A percentile compares a stretch with the other conserved stretches of the same genome.
Conservation (phyloP, 2,888 invertebrate genomes). For the Stramonita haemastoma region DNA sequence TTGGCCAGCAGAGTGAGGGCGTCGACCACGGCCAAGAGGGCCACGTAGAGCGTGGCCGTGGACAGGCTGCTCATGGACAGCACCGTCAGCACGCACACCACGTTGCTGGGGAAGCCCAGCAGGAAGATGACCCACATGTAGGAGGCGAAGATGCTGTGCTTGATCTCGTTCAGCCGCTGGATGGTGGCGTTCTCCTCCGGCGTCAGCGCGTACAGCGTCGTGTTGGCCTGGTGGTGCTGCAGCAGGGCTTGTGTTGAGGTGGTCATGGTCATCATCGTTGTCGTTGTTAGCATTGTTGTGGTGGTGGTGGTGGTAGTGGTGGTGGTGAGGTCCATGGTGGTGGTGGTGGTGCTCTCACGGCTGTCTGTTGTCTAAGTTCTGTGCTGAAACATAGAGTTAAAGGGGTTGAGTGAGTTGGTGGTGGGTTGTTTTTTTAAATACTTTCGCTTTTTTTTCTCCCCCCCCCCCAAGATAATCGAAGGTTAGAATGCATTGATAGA, state of each 20-base stretch:
- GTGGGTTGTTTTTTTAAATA: neutral
- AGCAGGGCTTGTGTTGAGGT: neutral
- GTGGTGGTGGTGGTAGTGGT: neutral
- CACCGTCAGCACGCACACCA: conserved; percentile 47
- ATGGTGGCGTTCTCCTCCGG: conserved; percentile 34
- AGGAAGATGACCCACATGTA: conserved; percentile 50
- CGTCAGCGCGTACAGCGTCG: conserved; percentile 6
- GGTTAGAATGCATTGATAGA: neutral
- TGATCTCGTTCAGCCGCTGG: neutral
- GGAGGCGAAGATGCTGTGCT: conserved; percentile 38
- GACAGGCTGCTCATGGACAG: conserved; percentile 45
- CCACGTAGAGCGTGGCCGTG: conserved; percentile 47
- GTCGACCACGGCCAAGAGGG: conserved; percentile 51
- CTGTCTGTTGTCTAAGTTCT: neutral
- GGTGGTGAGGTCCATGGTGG: neutral
- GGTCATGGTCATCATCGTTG: no score
- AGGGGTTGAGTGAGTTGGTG: neutral
- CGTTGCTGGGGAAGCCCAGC: conserved; percentile 50
- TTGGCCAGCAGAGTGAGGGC: conserved; percentile 48
- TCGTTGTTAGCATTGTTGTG: neutral
- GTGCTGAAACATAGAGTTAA: neutral
- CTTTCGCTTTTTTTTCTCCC: neutral
- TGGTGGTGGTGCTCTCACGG: neutral
- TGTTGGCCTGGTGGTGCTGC: neutral
- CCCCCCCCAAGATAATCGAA: neutral